Evolutionary conservation across 2,888 invertebrate genomes (phyloP), one percentile per base, ranked within the genome.

Genomic region (Pammene fasciana): DNA sequence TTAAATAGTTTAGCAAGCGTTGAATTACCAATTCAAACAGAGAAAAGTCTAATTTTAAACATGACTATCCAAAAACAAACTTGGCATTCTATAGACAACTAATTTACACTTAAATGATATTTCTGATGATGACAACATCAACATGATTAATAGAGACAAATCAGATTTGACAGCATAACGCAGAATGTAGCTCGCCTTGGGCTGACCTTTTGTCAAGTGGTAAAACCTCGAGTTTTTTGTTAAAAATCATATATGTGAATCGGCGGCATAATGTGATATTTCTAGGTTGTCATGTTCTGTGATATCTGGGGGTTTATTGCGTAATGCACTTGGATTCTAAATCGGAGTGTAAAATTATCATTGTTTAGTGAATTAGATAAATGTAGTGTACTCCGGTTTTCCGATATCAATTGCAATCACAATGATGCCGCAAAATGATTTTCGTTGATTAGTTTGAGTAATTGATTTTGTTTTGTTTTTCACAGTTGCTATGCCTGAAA

Each of bases 1-100:
- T n/a, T 7, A 73, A 70, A 72, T 72, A 55, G 59, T 76, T 81
- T 83, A 86, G 85, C 82, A 84, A 83, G 84, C 84, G 86, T 79
- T 78, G 65, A 13, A 6, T 43, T 43, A 9, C 70, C 16, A 26
- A 14, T 26, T 48, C 0, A 11, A 26, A n/a, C n/a, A n/a, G n/a
- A n/a, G n/a, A n/a, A n/a, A n/a, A n/a, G 6, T 64, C 11, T 36
- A 13, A 54, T 34, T 18, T 13, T 50, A 11, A 59, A 45, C 18
- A 6, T 55, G n/a, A 18, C 46, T 57, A 14, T 59, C 50, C 0
- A 68, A 52, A 56, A 57, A 41, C 48, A 41, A 62, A 57, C n/a
- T n/a, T 48, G 34, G 55, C 34, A 50, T 57, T 48, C 10, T 34
- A 52, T 57, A 36, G 57, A 52, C 57, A 38, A 61, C 0, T 18